These are phyloP conservation scores for Anhinga rufa DNA, from an alignment of 2,113 vertebrate species.

Conservation along the genomic window DNA sequence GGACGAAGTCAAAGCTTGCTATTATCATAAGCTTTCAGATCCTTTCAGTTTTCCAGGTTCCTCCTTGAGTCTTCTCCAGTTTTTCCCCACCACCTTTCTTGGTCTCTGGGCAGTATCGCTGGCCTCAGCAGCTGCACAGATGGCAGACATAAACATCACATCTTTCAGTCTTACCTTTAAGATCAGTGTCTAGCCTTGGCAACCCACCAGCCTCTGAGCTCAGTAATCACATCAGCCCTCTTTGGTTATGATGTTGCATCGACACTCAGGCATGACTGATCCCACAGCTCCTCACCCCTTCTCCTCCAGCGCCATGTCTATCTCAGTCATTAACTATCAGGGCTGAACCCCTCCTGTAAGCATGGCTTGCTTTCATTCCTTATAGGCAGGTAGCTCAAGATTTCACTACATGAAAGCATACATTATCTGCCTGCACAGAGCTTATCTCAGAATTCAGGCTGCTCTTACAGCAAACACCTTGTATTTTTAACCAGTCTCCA, in stretches of 20 bases:
- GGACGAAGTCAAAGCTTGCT: not conserved
- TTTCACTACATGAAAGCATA: not conserved
- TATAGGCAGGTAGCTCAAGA: not conserved
- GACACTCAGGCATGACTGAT: not conserved
- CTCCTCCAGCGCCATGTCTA: accelerated
- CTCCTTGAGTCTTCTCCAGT: not conserved
- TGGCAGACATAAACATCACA: not conserved
- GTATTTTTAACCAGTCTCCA: not conserved
- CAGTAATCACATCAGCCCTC: not conserved
- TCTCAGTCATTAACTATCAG: not conserved
- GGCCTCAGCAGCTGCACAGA: not conserved
- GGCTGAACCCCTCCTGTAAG: not conserved
- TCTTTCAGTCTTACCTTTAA: not conserved
- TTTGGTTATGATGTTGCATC: not conserved
- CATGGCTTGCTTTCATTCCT: not conserved
- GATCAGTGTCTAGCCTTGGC: not conserved
- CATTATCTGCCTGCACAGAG: not conserved
- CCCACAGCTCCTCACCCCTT: not conserved
- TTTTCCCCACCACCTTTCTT: not conserved
- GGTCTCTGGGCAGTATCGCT: not conserved
- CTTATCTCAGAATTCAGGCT: not conserved
- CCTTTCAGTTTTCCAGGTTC: not conserved
- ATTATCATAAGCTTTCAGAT: not conserved
- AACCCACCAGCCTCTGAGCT: not conserved
- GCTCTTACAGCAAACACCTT: not conserved